phyloP scores from a whole-genome alignment of 1,140 invertebrate genomes.

The Sycophaga agraensis region DNA sequence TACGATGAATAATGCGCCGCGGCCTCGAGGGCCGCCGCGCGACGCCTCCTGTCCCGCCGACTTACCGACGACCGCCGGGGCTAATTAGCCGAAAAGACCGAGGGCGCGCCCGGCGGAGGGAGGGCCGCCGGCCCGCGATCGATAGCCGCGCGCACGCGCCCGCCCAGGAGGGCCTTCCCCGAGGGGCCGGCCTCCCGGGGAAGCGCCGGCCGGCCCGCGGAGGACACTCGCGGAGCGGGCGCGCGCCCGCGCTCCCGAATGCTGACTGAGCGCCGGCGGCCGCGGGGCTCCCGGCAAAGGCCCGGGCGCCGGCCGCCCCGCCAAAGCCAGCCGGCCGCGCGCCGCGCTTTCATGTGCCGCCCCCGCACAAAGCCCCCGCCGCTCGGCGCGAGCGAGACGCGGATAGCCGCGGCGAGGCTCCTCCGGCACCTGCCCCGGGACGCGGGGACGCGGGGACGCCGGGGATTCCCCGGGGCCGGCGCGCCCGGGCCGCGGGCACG shows the following conservation, averaged over 20 bases:
- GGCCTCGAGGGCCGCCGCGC: no score
- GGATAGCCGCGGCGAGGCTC: conserved; percentile 47
- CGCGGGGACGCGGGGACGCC: conserved; percentile 31
- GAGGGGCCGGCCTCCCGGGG: conserved; percentile 39
- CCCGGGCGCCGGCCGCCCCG: conserved; percentile 53
- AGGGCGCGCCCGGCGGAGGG: no score
- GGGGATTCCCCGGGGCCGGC: conserved; percentile 33
- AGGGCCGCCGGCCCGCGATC: no score
- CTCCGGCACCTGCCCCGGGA: conserved; percentile 38
- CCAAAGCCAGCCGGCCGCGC: conserved; percentile 55
- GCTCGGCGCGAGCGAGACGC: conserved; percentile 55
- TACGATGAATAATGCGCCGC: no score
- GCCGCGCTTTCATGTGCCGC: conserved; percentile 57
- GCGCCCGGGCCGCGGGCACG: not conserved
- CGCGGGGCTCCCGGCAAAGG: conserved; percentile 55
- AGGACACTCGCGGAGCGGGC: not conserved
- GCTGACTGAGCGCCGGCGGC: conserved; percentile 49
- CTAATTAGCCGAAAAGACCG: no score
- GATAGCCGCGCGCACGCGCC: no score
- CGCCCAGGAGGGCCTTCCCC: no score
- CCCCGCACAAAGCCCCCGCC: no score
- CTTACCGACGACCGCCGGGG: no score
- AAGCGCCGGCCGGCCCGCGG: conserved; percentile 24
- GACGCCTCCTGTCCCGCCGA: no score
- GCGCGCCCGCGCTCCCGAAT: conserved; percentile 22